These are phyloP conservation scores for Andricus curvator DNA, from an alignment of 2,888 invertebrate genomes.

Conservation along the genomic window DNA sequence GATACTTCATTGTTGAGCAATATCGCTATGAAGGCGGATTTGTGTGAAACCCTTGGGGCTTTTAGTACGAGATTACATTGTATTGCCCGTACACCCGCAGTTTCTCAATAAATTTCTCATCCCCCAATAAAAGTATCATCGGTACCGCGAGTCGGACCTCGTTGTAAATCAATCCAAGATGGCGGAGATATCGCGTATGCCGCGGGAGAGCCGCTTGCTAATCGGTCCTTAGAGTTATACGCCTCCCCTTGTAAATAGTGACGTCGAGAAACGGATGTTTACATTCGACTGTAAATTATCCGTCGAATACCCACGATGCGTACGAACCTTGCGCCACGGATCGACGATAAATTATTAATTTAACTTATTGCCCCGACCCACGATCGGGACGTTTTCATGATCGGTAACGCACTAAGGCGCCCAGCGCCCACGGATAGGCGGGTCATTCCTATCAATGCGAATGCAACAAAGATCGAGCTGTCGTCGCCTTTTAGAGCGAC, in stretches of 20 bases:
- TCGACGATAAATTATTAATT: constrained; percentile 70
- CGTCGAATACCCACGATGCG: constrained; percentile 61
- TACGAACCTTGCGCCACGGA: constrained; percentile 51
- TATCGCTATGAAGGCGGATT: background rate
- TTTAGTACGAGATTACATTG: constrained; percentile 68
- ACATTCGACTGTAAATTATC: constrained; percentile 71
- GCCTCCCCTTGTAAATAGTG: constrained; percentile 64
- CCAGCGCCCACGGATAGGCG: constrained; percentile 41
- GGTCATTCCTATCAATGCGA: constrained; percentile 29
- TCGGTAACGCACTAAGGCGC: constrained; percentile 41
- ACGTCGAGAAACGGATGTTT: constrained; percentile 66
- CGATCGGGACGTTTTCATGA: constrained; percentile 46
- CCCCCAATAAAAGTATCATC: constrained; percentile 68
- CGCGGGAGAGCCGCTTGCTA: constrained; percentile 58
- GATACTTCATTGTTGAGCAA: background rate
- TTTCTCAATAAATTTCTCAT: constrained; percentile 70
- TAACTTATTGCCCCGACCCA: constrained; percentile 58
- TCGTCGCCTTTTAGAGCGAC: constrained; percentile 24
- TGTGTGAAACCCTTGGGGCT: constrained; percentile 45
- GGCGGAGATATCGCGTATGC: constrained; percentile 68
- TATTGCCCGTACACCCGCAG: constrained; percentile 65
- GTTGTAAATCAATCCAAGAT: constrained; percentile 73
- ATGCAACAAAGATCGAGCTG: constrained; percentile 23
- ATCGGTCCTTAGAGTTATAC: constrained; percentile 69
- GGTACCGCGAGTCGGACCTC: constrained; percentile 60